Evolutionary conservation across 2,113 vertebrate species (phyloP).

Genomic region (Procavia capensis): DNA sequence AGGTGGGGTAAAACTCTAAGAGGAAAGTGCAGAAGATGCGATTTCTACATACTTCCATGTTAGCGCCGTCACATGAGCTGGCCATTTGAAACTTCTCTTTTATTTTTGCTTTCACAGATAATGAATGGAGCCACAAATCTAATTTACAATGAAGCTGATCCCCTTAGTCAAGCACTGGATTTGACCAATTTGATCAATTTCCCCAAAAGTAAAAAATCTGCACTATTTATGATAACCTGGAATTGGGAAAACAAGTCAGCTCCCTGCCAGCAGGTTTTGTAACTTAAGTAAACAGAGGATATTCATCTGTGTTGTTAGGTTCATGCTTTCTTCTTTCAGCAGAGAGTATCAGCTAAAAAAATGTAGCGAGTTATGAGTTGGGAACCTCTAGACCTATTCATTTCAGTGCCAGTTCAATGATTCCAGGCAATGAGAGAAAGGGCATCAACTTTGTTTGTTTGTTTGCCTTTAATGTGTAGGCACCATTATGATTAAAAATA

Average conservation of each 20-base stretch:
- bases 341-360: neutral
- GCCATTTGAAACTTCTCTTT: neutral
- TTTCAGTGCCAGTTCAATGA: constrained; percentile 9
- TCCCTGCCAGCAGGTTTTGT: neutral
- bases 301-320: neutral
- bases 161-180: neutral
- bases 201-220: neutral
- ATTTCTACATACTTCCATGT: neutral
- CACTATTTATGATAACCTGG: neutral
- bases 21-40: neutral
- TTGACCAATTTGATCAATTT: neutral
- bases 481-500: neutral
- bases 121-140: neutral
- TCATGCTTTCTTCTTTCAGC: neutral
- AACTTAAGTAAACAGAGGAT: neutral
- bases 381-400: neutral
- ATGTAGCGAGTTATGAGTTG: constrained; percentile 12
- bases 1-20: neutral
- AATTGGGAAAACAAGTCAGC: neutral
- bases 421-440: neutral
- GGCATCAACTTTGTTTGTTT: neutral
- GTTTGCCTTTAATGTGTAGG: constrained; percentile 40
- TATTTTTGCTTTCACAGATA: neutral
- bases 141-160: constrained; percentile 42
- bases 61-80: neutral